Percentiles rank a stretch among this genome's conserved stretches.
phyloP scores from a whole-genome alignment of 2,113 vertebrate species.

The Tychaedon coryphoeus region DNA sequence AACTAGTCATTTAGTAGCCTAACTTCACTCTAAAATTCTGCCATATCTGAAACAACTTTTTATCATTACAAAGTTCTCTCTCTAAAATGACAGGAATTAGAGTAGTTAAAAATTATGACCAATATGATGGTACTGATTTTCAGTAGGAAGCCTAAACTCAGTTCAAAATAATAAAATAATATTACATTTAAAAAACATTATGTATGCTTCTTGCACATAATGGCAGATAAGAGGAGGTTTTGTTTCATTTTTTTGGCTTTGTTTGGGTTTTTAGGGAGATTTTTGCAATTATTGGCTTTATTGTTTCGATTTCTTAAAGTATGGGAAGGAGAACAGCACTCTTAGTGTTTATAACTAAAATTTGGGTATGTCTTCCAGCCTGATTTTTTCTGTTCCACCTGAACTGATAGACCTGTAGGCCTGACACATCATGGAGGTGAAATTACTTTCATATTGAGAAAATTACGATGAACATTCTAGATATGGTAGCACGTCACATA shows the following conservation, averaged over 20 bases:
- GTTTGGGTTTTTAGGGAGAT: rapidly evolving
- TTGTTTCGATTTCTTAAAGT: background rate
- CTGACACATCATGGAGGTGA: background rate
- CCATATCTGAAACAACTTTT: background rate
- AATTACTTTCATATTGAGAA: background rate
- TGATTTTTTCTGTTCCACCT: background rate
- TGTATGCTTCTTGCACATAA: background rate
- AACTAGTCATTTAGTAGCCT: background rate
- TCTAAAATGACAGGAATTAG: background rate
- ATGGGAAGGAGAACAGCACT: background rate
- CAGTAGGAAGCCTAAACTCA: background rate
- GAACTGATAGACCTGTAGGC: background rate
- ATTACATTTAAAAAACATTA: background rate
- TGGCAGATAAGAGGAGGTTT: background rate
- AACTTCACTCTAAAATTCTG: background rate
- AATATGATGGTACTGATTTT: background rate
- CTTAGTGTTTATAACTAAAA: background rate
- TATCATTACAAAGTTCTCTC: background rate
- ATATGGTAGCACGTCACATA: background rate
- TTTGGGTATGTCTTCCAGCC: background rate
- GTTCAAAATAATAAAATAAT: background rate
- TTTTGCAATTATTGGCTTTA: background rate
- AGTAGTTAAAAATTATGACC: background rate
- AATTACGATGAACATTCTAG: background rate
- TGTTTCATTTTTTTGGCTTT: background rate